phyloP scores from a whole-genome alignment of 2,797 vertebrate genomes.

The Coccyzus lansbergi region DNA sequence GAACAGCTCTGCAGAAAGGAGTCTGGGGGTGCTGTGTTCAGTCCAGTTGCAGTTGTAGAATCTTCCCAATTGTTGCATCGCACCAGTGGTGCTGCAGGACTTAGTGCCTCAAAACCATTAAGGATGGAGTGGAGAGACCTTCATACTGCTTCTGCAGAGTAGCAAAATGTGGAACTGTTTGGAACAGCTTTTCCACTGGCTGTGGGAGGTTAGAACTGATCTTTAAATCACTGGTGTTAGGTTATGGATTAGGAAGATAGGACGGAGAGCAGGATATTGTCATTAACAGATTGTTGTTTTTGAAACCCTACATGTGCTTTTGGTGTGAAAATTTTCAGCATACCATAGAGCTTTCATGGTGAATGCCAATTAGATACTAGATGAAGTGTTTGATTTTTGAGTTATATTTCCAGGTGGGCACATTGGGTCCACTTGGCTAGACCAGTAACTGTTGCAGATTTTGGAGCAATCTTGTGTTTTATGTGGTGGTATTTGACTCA shows the following conservation, averaged over 20 bases:
- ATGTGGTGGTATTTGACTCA: not conserved
- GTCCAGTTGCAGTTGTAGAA: too few species aligned
- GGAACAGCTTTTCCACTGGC: too few species aligned
- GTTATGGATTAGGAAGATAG: not conserved
- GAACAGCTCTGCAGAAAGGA: not conserved
- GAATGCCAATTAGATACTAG: not conserved
- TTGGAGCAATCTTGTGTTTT: not conserved
- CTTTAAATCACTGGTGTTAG: not conserved
- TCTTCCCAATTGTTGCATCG: too few species aligned
- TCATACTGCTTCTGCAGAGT: not conserved
- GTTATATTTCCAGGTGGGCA: not conserved
- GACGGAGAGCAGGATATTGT: not conserved
- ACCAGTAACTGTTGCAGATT: not conserved
- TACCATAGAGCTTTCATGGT: not conserved
- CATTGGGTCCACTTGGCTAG: not conserved
- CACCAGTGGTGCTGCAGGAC: not conserved
- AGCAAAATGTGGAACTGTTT: not conserved
- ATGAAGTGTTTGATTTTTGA: not conserved
- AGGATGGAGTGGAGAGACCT: rapidly evolving
- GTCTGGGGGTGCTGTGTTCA: too few species aligned
- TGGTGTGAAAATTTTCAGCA: not conserved
- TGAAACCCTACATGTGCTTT: not conserved
- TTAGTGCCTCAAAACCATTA: rapidly evolving
- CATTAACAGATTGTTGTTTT: not conserved
- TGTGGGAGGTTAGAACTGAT: too few species aligned